Evolutionary conservation across 2,797 vertebrate species (phyloP).

Genomic region (Nasua narica): DNA sequence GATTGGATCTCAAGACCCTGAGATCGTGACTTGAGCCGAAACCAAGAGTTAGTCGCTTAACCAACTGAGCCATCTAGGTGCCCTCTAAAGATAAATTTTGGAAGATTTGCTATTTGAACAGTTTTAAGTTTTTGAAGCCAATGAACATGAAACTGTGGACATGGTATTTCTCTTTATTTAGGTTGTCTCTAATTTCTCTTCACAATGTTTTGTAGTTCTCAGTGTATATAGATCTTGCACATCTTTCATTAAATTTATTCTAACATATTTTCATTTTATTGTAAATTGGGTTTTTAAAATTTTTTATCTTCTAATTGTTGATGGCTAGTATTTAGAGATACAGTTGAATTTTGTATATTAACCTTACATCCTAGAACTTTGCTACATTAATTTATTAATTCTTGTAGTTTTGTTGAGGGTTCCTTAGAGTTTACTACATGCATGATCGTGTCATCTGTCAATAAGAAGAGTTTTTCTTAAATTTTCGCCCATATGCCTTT

Average conservation of each 20-base stretch:
- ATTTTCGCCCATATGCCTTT: background rate
- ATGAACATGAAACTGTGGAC: background rate
- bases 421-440: background rate
- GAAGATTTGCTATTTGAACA: background rate
- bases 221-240: background rate
- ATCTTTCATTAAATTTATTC: conserved; percentile 5
- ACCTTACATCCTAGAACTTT: background rate
- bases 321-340: background rate
- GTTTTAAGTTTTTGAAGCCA: background rate
- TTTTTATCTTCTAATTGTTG: background rate
- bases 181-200: background rate
- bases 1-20: background rate
- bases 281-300: background rate
- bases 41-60: background rate
- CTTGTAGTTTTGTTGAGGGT: background rate
- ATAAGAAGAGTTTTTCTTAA: background rate
- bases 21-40: background rate
- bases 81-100: background rate
- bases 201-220: background rate
- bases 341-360: background rate
- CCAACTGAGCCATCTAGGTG: background rate
- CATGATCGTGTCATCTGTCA: background rate
- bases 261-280: background rate
- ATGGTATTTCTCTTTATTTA: background rate
- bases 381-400: background rate